These are phyloP conservation scores for Lytechinus pictus DNA, from an alignment of 35 echinoderm and acorn worm species.

Conservation along the genomic window DNA sequence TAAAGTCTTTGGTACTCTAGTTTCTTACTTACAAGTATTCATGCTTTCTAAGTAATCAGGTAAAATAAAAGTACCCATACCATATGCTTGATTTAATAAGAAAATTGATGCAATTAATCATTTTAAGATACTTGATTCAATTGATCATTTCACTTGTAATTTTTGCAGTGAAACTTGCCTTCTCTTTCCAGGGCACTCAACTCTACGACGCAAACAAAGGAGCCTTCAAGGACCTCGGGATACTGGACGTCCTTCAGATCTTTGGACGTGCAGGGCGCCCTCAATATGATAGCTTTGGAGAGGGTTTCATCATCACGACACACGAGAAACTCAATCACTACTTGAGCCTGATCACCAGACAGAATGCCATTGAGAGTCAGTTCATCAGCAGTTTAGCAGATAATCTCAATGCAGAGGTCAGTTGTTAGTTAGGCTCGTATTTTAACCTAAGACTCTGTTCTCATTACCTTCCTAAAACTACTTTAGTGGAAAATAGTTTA, in stretches of 20 bases:
- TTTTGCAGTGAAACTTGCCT: background rate
- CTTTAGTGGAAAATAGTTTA: too few relatives aligned
- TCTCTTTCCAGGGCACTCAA: slow-evolving; percentile 85
- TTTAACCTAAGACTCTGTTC: too few relatives aligned
- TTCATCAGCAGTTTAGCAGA: slow-evolving; percentile 81
- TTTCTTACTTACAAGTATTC: too few relatives aligned
- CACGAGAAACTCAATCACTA: slow-evolving; percentile 95
- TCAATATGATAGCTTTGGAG: slow-evolving; percentile 91
- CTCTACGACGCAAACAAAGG: slow-evolving; percentile 98
- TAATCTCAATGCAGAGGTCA: slow-evolving; percentile 97
- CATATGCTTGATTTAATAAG: too few relatives aligned
- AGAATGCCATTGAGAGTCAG: slow-evolving; percentile 99
- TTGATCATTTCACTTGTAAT: too few relatives aligned
- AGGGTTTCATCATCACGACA: slow-evolving; percentile 92
- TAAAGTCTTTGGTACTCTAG: too few relatives aligned
- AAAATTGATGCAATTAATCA: too few relatives aligned
- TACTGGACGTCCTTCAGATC: slow-evolving; percentile 87
- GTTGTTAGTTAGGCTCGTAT: too few relatives aligned
- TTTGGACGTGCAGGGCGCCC: slow-evolving; percentile 97
- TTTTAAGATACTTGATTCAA: too few relatives aligned
- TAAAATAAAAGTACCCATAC: too few relatives aligned
- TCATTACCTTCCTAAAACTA: too few relatives aligned
- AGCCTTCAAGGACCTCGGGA: slow-evolving; percentile 86
- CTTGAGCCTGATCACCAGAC: slow-evolving; percentile 88
- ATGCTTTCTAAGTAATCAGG: too few relatives aligned